A percentile compares a stretch with the other conserved stretches of the same genome.
These are phyloP conservation scores for Dysmachus trigonus DNA, from an alignment of 2,888 invertebrate genomes.

Conservation along the genomic window DNA sequence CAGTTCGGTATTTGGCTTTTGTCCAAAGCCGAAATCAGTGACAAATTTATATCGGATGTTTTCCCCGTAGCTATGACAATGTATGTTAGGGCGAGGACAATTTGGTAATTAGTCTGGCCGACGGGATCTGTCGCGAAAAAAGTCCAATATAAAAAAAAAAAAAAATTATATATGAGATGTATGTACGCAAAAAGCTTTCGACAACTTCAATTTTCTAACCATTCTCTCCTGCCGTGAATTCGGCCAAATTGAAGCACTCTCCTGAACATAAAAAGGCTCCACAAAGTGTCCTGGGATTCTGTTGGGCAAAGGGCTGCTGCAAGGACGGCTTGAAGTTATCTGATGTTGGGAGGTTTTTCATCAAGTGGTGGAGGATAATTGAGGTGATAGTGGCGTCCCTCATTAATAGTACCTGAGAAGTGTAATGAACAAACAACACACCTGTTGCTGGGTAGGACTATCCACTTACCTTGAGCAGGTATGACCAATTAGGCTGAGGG, in stretches of 20 bases:
- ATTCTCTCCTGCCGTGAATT: constrained; percentile 57
- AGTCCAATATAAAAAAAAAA: neutral
- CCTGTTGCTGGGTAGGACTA: neutral
- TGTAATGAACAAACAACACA: constrained; percentile 21
- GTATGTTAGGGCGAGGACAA: constrained; percentile 72
- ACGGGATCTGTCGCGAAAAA: constrained; percentile 60
- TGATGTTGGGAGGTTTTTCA: constrained; percentile 65
- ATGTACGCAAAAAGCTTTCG: neutral
- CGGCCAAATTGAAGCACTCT: constrained; percentile 67
- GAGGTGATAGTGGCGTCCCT: constrained; percentile 73
- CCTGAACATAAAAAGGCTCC: constrained; percentile 77
- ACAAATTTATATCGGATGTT: constrained; percentile 71
- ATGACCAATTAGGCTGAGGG: constrained; percentile 81
- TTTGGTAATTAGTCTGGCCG: constrained; percentile 67
- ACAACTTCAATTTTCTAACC: constrained; percentile 52
- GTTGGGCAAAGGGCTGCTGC: constrained; percentile 61
- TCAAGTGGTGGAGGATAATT: constrained; percentile 68
- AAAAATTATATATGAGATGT: no score
- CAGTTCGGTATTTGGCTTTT: constrained; percentile 69
- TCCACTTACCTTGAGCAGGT: constrained; percentile 73
- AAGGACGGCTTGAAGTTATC: constrained; percentile 62
- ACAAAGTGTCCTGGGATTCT: constrained; percentile 64
- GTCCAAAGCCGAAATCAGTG: constrained; percentile 72
- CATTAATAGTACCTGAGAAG: constrained; percentile 74
- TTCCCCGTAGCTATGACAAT: constrained; percentile 73